Conservation (phyloP, 2,888 invertebrate species). For the Limnephilus rhombicus region DNA sequence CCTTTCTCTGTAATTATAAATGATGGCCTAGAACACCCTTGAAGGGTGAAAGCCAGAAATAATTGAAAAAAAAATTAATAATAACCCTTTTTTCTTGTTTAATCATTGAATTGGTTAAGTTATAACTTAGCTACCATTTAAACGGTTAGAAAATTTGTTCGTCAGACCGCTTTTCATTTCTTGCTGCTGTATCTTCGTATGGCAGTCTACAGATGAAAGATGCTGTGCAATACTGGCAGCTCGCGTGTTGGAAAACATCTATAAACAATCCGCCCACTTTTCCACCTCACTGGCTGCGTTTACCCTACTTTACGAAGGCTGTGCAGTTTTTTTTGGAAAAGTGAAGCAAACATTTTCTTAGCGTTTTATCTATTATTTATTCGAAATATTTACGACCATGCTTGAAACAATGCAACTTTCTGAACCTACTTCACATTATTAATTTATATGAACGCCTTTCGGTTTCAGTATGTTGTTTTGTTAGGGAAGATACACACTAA, state of each 20-base stretch:
- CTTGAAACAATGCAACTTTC: neutral
- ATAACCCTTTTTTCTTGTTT: too few relatives aligned
- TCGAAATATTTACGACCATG: neutral
- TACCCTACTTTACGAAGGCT: slow-evolving; percentile 1
- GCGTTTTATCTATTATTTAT: neutral
- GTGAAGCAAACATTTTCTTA: neutral
- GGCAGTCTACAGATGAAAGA: neutral
- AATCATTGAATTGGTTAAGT: too few relatives aligned
- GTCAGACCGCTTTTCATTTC: neutral
- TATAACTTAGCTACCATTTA: too few relatives aligned
- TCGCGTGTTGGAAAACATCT: neutral
- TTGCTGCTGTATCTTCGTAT: neutral
- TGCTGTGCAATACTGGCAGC: neutral
- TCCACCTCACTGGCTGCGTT: neutral
- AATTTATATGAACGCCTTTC: neutral
- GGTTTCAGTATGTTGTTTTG: neutral
- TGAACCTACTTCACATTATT: neutral
- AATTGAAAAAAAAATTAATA: too few relatives aligned
- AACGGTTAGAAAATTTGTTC: neutral
- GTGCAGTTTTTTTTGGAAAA: neutral
- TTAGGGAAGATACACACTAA: neutral
- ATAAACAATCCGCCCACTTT: neutral
- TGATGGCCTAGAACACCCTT: too few relatives aligned
- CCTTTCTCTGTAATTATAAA: too few relatives aligned
- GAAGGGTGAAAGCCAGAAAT: too few relatives aligned